Evolutionary conservation across 2,113 vertebrate species (phyloP).

Genomic region (Capreolus pygargus): DNA sequence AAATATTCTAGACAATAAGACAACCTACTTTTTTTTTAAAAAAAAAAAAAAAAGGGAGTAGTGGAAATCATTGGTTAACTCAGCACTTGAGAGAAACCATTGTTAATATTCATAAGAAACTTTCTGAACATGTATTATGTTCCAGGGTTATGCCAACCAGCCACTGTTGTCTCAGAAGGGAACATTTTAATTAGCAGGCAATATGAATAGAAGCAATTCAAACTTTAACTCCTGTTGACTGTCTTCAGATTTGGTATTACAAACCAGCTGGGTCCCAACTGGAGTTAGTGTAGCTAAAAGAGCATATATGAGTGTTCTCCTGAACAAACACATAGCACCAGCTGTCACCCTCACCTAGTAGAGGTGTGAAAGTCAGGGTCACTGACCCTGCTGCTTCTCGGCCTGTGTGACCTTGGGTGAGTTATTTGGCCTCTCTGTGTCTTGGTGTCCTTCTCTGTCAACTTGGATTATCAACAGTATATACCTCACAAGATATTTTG

Average conservation of each 20-base stretch:
- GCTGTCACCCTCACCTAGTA: not conserved
- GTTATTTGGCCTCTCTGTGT: not conserved
- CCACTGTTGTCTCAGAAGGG: constrained; percentile 34
- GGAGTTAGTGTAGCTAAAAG: not conserved
- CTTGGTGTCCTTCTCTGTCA: not conserved
- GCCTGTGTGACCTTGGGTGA: not conserved
- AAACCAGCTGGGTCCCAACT: not conserved
- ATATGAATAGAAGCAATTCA: constrained; percentile 25
- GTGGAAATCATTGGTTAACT: not conserved
- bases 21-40: not conserved
- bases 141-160: not conserved
- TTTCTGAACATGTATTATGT: constrained; percentile 37
- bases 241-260: not conserved
- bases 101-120: constrained; percentile 34
- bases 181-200: constrained; percentile 51
- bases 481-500: not conserved
- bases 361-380: not conserved
- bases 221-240: not conserved
- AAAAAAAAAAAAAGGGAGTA: not conserved
- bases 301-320: not conserved
- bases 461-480: not conserved
- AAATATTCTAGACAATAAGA: constrained; percentile 12
- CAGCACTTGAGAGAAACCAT: not conserved
- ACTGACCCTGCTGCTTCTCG: not conserved
- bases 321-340: not conserved